Percentiles rank a stretch among this genome's conserved stretches.
phyloP scores from a whole-genome alignment of 37 sponge, comb jelly and placozoan species.

The Spongilla lacustris region DNA sequence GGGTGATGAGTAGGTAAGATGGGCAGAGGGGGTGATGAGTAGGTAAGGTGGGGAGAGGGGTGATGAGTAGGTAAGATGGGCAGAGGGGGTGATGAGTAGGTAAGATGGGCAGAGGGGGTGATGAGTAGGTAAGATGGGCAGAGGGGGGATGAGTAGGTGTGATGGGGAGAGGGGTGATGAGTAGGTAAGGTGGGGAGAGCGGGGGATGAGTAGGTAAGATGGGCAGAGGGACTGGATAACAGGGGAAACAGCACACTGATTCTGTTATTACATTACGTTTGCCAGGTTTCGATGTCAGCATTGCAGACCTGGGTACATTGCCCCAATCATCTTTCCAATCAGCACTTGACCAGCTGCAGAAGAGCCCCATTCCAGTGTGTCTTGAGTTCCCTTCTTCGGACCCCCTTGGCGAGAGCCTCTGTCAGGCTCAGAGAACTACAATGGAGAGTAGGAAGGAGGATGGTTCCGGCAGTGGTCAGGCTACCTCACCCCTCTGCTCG shows the following conservation, averaged over 20 bases:
- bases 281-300: slow-evolving; percentile 40
- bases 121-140: too few relatives aligned
- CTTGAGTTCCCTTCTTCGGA: slow-evolving; percentile 34
- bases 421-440: not conserved
- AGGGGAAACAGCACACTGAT: not conserved
- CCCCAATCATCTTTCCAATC: slow-evolving; percentile 37
- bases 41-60: too few relatives aligned
- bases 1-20: too few relatives aligned
- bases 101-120: too few relatives aligned
- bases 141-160: too few relatives aligned
- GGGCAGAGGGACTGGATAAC: not conserved
- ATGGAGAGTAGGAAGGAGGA: slow-evolving; percentile 7
- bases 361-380: slow-evolving; percentile 14
- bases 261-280: not conserved
- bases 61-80: too few relatives aligned
- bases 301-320: slow-evolving; percentile 32
- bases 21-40: too few relatives aligned
- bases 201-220: too few relatives aligned
- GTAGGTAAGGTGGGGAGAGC: too few relatives aligned
- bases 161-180: too few relatives aligned
- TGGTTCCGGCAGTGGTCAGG: not conserved
- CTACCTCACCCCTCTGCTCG: not conserved
- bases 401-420: slow-evolving; percentile 43
- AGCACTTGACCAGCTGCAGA: slow-evolving; percentile 61
- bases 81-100: too few relatives aligned